Base-by-base conservation (phyloP, 2,888 invertebrate species). In the Noctua fimbriata region DNA sequence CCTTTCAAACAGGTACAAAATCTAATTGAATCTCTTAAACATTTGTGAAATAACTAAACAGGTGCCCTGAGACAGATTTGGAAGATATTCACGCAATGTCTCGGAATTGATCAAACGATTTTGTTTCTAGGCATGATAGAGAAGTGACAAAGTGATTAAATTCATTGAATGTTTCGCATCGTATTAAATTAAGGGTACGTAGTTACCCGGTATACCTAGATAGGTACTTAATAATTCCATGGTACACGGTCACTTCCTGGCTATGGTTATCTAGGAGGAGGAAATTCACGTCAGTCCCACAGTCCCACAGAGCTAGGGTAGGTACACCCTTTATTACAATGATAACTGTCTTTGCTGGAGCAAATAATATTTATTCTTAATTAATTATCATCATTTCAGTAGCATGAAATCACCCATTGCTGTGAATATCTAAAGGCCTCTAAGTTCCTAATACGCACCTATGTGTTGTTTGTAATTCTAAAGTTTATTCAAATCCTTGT, bases 21-120 rank as follows among this genome's bases (percentile, higher is more conserved):
- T 75, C 24, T 74, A 76, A 74, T 85, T 60, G 67, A 5, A 66
- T 76, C 60, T 41, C 41, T 60, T 66, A 76, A 76, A 78, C 81
- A 80, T 82, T 76, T 69, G 67, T 47, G 36, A 73, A 78, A 78
- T 85, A 58, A 49, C 36, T 36, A 16, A 63, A 44, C 41, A 76
- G 76, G 80, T 71, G 28, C 18, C 66, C 67, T 44, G 41, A 4
- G n/a, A n/a, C 67, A 9, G 18, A 1, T 14, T 67, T 67, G n/a
- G 32, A 75, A 41, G 44, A 36, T 32, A 75, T 66, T 66, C 60
- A 60, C 44, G 58, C 36, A 74, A 78, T 63, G 63, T 28, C 47
- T 65, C 10, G 32, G 73, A 78, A 79, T 86, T 78, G 75, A 84
- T 84, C 78, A 82, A 85, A 82, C 75, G 52, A 32, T 55, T 70